Conservation (phyloP, 2,888 invertebrate genomes). For the Calameuta pallipes region DNA sequence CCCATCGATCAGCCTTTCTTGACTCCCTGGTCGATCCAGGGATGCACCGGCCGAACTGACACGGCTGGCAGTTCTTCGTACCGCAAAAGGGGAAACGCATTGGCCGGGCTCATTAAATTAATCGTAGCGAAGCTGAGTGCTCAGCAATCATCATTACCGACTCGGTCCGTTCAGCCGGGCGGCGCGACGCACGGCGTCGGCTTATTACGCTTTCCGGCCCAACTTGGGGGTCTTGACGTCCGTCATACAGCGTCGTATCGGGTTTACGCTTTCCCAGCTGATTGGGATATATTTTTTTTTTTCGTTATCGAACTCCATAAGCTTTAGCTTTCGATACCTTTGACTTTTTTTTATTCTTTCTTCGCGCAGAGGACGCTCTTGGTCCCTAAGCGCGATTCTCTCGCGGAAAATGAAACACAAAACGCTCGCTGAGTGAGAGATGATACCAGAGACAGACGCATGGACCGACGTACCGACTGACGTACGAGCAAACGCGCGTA, state of each 20-base stretch:
- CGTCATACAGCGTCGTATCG: not conserved
- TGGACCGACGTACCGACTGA: conserved; percentile 14
- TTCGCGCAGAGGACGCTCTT: conserved; percentile 25
- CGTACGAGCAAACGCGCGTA: conserved; percentile 40
- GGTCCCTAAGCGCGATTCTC: not conserved
- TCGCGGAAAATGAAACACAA: not conserved
- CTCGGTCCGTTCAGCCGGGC: conserved; percentile 5
- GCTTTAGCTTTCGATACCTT: not conserved
- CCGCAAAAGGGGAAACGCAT: conserved; percentile 14
- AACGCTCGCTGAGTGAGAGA: not conserved
- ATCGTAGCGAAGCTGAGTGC: conserved; percentile 44
- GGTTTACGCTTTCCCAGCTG: not conserved
- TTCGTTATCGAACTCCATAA: too few species aligned
- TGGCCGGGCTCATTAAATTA: conserved; percentile 37
- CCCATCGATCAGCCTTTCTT: not conserved
- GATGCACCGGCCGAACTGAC: not conserved
- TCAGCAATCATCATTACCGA: conserved; percentile 47
- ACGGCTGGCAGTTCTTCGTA: not conserved
- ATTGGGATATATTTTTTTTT: not conserved
- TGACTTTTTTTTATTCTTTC: conserved; percentile 45
- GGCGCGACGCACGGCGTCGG: not conserved
- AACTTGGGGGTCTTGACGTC: not conserved
- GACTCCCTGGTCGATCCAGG: not conserved
- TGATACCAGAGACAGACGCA: conserved; percentile 7
- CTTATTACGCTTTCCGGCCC: conserved; percentile 24